These are phyloP conservation scores for Ibidorhyncha struthersii DNA, from an alignment of 2,113 vertebrate genomes.

Conservation along the genomic window DNA sequence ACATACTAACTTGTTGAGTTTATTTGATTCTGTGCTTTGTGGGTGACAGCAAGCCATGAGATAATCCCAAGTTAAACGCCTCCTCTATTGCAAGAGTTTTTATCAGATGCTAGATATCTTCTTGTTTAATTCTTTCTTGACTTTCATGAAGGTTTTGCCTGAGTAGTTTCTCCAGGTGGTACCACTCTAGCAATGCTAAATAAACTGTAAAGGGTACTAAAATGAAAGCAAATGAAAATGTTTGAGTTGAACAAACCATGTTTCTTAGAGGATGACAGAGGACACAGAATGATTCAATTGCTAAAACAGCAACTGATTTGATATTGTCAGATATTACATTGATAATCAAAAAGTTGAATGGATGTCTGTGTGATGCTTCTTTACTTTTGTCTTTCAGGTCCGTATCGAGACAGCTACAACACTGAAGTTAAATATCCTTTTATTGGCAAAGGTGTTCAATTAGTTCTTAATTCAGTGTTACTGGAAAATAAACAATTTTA, in stretches of 20 bases:
- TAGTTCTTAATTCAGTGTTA: background rate
- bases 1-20: background rate
- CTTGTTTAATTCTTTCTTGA: background rate
- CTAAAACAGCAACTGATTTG: background rate
- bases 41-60: background rate
- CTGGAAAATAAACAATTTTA: background rate
- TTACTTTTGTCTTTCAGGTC: constrained; percentile 81
- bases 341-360: background rate
- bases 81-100: background rate
- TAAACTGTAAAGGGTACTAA: background rate
- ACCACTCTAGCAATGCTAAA: background rate
- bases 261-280: background rate
- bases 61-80: background rate
- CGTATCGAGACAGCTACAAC: constrained; percentile 96
- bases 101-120: background rate
- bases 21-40: background rate
- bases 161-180: background rate
- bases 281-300: background rate
- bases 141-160: background rate
- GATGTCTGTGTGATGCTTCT: rapidly evolving
- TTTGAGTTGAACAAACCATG: background rate
- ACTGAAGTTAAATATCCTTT: constrained; percentile 98
- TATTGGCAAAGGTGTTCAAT: background rate
- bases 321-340: background rate
- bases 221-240: background rate